Evolutionary conservation across 2,797 vertebrate species (phyloP), one percentile per base, ranked within the genome.

Genomic region (Thalassophryne amazonica): DNA sequence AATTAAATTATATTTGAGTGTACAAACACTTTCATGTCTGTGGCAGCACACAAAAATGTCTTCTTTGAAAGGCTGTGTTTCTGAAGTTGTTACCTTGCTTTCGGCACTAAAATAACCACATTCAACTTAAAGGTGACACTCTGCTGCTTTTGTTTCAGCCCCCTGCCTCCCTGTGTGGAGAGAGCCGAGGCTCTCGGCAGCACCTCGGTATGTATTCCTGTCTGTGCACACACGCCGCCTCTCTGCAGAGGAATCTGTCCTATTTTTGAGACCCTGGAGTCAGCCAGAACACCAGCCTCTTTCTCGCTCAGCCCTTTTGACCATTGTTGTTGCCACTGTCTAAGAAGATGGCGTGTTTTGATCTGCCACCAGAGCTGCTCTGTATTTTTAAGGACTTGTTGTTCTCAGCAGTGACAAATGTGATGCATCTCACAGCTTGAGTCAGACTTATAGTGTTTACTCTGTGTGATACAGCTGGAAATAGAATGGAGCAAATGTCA

Each of bases 231-330:
- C 71, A 74, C 57, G 66, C 54, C 48, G 53, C 33, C 68, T 60
- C 59, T 41, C 62, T 70, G 58, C 63, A 64, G 60, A 82, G 76
- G 84, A 88, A 86, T 86, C 83, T 61, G 73, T 75, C 76, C 83
- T 80, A 72, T 75, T 75, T 76, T 72, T 37, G 64, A 74, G 72
- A 69, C 73, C 75, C 68, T 34, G 23, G 66, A 77, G 64, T 63
- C 59, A 63, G 53, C 30, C 57, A 55, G 60, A 68, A 56, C 60
- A 37, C 27, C 53, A 67, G 40, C 54, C 38, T 66, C 65, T 59
- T 53, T 63, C 27, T 53, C 60, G 54, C 54, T 52, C 36, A 2
- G 42, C 49, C 70, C 65, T 47, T 65, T 67, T 71, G 75, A 67
- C 73, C 63, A 76, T 59, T 73, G 59, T 73, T 71, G 62, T 27